phyloP scores from a whole-genome alignment of 2,797 vertebrate genomes.

The Distichodus sexfasciatus region DNA sequence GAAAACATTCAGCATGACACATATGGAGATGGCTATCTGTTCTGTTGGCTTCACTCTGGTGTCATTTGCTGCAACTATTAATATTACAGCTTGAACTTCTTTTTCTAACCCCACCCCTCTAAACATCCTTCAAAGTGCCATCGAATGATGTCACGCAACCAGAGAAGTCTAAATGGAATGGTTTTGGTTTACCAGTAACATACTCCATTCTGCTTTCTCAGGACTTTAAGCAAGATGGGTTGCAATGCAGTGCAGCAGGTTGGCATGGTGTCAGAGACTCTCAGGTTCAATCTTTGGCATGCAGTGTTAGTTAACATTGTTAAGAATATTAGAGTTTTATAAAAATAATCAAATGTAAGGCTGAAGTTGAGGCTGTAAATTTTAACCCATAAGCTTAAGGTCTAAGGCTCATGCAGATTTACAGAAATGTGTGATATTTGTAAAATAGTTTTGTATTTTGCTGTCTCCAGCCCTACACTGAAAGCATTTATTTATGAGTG shows the following conservation, averaged over 20 bases:
- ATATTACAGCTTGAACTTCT: conserved; percentile 61
- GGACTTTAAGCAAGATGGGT: conserved; percentile 31
- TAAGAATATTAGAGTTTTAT: not conserved
- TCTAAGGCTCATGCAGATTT: no score
- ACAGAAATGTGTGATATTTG: not conserved
- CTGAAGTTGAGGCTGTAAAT: no score
- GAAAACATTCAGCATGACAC: conserved; percentile 9
- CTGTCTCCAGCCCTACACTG: conserved; percentile 30
- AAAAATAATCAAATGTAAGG: not conserved
- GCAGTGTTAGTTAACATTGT: not conserved
- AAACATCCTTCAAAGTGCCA: conserved; percentile 57
- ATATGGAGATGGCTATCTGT: conserved; percentile 38
- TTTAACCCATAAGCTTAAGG: no score
- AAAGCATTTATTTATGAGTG: conserved; percentile 58
- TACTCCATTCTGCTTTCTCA: conserved; percentile 36
- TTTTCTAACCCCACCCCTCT: conserved; percentile 49
- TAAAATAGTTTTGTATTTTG: conserved; percentile 11
- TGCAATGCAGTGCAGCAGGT: conserved; percentile 33
- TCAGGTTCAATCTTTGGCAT: conserved; percentile 17
- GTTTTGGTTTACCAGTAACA: conserved; percentile 51
- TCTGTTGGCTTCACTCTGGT: conserved; percentile 58
- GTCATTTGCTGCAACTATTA: conserved; percentile 64
- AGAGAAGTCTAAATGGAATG: conserved; percentile 38
- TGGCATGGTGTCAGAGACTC: not conserved
- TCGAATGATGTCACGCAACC: conserved; percentile 49